Base-by-base conservation (phyloP, 2,113 vertebrate species). In the Dunckerocampus dactyliophorus region DNA sequence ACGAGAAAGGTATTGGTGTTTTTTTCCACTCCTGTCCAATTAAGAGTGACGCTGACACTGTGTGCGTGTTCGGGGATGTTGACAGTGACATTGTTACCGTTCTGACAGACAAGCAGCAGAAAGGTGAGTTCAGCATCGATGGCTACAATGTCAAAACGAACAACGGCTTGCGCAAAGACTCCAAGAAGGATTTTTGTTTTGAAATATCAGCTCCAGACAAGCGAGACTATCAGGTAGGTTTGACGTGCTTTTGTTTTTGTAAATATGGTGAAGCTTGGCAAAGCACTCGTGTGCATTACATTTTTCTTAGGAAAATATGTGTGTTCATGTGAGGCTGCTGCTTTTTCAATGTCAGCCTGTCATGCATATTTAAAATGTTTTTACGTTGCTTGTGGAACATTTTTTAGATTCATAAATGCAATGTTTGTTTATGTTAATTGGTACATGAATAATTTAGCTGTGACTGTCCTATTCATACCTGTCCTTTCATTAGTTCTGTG, bases 51-150 rank as follows among this genome's bases (percentile, higher is more conserved):
- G 6, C 12, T 17, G 15, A 20, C 9, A n/a, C 1, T n/a, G 52
- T 24, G 9, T 31, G 24, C 9, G 15, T 37, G 24, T 31, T 53
- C 24, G 9, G 28, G 45, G 14, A 59, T 20, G 5, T 47, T 47
- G 24, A 65, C 58, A 21, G 31, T 20, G 22, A 13, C 4, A 2
- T 20, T 46, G 21, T 37, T 50, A 8, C n/a, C n/a, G 19, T 43
- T n/a, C n/a, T 16, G 24, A 61, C 88, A 99, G 97, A 99, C 87
- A 98, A 99, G 89, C 97, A 98, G 83, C 97, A 99, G 90, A 98
- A 98, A 88, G 97, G 96, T 49, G 96, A 94, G 88, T 99, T 99
- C 87, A 87, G 85, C 70, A 93, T 98, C 54, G 92, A 94, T 31
- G 97, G 97, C 45, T 99, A 99, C 83, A 65, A 53, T 8, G 92